These are phyloP conservation scores for Acrocephalus arundinaceus DNA, from an alignment of 2,113 vertebrate species.

Conservation along the genomic window DNA sequence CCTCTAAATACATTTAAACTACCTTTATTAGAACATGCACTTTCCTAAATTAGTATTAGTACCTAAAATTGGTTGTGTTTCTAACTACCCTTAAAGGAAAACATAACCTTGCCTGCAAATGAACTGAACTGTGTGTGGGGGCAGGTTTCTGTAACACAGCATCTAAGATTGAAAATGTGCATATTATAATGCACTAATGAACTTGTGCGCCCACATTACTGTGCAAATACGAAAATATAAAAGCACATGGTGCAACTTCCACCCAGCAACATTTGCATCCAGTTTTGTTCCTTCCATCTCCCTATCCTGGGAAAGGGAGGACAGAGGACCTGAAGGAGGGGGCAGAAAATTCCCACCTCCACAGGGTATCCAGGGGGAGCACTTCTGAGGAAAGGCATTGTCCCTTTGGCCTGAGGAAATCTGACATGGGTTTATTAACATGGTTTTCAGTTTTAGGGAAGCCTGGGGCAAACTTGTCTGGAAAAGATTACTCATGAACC, in stretches of 20 bases:
- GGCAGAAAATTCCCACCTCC: not conserved
- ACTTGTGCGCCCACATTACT: not conserved
- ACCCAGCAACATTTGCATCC: not conserved
- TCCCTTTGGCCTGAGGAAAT: not conserved
- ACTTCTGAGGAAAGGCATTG: not conserved
- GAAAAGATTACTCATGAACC: not conserved
- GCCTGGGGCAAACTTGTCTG: not conserved
- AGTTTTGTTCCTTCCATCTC: not conserved
- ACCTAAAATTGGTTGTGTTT: conserved; percentile 39
- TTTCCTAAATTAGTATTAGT: conserved; percentile 52
- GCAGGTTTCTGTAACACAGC: not conserved
- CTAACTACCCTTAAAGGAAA: conserved; percentile 40
- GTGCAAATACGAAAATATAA: not conserved
- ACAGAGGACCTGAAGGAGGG: not conserved
- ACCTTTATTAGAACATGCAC: conserved; percentile 37
- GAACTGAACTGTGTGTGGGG: not conserved
- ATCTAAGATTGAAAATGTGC: not conserved
- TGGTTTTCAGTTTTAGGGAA: not conserved
- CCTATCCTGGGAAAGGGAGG: not conserved
- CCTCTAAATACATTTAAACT: conserved; percentile 48
- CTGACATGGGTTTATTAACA: not conserved
- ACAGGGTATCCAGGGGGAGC: rapidly evolving
- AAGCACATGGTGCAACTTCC: not conserved
- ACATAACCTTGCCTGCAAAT: conserved; percentile 28
- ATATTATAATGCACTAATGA: not conserved